phyloP scores from a whole-genome alignment of 2,113 vertebrate genomes.

The Protobothrops flavoviridis region DNA sequence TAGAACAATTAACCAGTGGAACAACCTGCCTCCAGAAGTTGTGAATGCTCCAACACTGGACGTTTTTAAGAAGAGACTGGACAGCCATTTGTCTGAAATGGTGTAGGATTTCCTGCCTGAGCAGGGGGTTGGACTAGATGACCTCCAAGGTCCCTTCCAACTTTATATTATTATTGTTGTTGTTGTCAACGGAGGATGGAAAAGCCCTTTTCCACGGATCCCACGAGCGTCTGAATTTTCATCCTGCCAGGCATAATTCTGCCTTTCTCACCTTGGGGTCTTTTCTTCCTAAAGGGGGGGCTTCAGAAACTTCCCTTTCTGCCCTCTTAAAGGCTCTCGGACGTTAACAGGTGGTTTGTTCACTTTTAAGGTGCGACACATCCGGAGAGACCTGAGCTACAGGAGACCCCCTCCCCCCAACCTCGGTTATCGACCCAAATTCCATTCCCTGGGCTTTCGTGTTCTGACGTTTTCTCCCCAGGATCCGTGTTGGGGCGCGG shows the following conservation, averaged over 20 bases:
- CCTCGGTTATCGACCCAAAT: fast-evolving
- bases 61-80: no score
- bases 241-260: background rate
- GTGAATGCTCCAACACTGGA: no score
- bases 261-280: background rate
- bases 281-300: background rate
- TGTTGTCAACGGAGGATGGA: background rate
- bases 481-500: background rate
- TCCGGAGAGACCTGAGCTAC: no score
- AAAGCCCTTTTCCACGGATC: background rate
- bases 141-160: no score
- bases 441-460: background rate
- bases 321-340: background rate
- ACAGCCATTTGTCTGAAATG: no score
- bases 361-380: background rate
- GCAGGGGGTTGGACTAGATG: no score
- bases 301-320: background rate
- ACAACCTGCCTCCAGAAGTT: no score
- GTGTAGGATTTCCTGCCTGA: no score
- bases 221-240: background rate
- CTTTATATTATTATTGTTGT: no score
- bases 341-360: background rate
- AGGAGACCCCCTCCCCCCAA: no score
- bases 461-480: background rate
- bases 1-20: no score